Percentiles rank a stretch among this genome's conserved stretches.
Conservation (phyloP, 2,888 invertebrate genomes). For the Chrysodeixis includens region DNA sequence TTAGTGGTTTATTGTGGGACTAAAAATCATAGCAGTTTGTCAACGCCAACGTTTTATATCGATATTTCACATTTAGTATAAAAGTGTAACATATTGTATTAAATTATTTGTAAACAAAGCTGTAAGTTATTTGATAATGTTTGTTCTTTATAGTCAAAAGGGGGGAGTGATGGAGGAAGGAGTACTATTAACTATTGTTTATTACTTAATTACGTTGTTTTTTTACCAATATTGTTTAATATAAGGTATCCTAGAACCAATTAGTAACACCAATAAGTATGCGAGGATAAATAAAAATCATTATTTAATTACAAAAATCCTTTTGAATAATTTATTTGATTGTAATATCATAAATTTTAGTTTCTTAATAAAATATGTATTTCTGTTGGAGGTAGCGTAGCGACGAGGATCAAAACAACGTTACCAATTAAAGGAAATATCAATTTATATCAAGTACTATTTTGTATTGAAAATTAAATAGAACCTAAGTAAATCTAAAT, state of each 20-base stretch:
- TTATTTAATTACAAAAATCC: no score
- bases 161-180: no score
- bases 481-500: not conserved
- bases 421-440: not conserved
- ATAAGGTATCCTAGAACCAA: no score
- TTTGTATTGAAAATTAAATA: not conserved
- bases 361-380: not conserved
- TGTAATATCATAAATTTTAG: not conserved
- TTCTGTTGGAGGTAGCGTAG: not conserved
- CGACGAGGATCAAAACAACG: slow-evolving; percentile 2
- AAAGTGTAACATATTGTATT: no score
- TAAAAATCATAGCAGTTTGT: not conserved
- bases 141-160: no score
- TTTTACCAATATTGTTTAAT: no score
- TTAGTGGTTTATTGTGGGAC: slow-evolving; percentile 2
- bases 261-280: no score
- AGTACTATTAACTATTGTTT: no score
- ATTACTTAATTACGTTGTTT: no score
- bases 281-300: no score
- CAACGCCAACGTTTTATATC: not conserved
- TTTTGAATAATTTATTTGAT: not conserved
- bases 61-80: not conserved
- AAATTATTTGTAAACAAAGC: no score
- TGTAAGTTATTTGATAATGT: no score
- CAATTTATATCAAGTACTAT: not conserved